Base-by-base conservation (phyloP, 1,140 invertebrate genomes). In the Prorops nasuta region DNA sequence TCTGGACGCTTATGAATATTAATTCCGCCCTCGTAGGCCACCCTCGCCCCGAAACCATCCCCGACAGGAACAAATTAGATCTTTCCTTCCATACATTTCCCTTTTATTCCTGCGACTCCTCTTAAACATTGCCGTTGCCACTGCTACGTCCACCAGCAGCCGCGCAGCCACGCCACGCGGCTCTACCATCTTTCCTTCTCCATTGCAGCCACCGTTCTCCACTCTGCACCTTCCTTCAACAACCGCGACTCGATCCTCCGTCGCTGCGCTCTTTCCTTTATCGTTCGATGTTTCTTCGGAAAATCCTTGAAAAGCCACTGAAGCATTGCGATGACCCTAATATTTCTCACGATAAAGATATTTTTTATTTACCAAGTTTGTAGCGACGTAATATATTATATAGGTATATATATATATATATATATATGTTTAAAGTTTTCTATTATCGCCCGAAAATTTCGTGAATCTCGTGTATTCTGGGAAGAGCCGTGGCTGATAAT, bases 1-100 rank as follows among this genome's bases (percentile, higher is more conserved):
- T 74, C 63, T 67, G 72, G 72, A 74, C 75, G 75, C 75, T 78
- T 78, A 76, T 76, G 73, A 78, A 76, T 78, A 77, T 77, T 77
- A 77, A 77, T 77, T 76, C 71, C 62, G 51, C 62, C 66, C 54
- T 54, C 51, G 36, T 19, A 19, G 10, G 24, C 52, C 49, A 32
- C 50, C 49, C 45, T 32, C 61, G 63, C 54, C 48, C 54, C 66
- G 63, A 69, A 67, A 71, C 64, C 63, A 71, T 63, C 69, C 63
- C 63, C 66, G 72, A 76, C 75, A 73, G 72, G 72, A 76, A 77
- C 75, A 77, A 77, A 76, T 77, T 77, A 76, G 72, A 77, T 74
- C 74, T 77, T 77, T 72, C 72, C 74, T 76, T 76, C 69, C 71
- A 73, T 76, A 73, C 66, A 76, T 77, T 76, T 72, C 67, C 72